Evolutionary conservation across 2,797 vertebrate genomes (phyloP), one percentile per base, ranked within the genome.

Genomic region (Petrocephalus sullivani): DNA sequence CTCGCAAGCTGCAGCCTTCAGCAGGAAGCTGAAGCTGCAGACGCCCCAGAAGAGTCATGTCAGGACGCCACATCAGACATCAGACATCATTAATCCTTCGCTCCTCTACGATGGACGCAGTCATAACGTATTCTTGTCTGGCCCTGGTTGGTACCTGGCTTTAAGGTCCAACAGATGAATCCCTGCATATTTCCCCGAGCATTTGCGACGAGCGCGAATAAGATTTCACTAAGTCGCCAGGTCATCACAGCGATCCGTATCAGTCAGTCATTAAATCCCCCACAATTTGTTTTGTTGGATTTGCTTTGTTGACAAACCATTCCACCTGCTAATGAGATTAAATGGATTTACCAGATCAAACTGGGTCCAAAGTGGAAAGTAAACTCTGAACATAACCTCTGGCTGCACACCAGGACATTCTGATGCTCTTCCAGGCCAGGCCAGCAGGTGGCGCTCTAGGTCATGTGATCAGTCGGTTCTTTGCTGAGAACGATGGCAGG

Each of bases 251-350:
- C 19, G 19, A 81, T 83, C 54, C 7, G 1, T 58, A 33, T 33
- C 83, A 85, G 16, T 28, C 14, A 10, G 6, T 19, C 54, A 60
- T 56, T 53, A 16, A 85, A 85, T 89, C 78, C 64, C 85, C 1
- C 83, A 89, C 89, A 51, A n/a, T 90, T 88, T 85, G 53, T 85
- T 85, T 71, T 46, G 10, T 21, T n/a, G 3, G 91, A 89, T 90
- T 1, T 88, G 87, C 89, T 90, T 87, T 56, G 89, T 92, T 94
- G 91, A 91, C 90, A 92, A 95, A 87, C 92, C 89, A 60, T 89
- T 90, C 92, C 93, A 93, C 93, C 93, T 95, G 94, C 90, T 95
- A 94, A 95, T 95, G 92, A 91, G 93, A 95, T 96, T 93, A 95
- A 75, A 51, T 88, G 91, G 92, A 94, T 94, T 78, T 94, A 93